Base-by-base conservation (phyloP, 2,113 vertebrate genomes). In the Thymallus thymallus region DNA sequence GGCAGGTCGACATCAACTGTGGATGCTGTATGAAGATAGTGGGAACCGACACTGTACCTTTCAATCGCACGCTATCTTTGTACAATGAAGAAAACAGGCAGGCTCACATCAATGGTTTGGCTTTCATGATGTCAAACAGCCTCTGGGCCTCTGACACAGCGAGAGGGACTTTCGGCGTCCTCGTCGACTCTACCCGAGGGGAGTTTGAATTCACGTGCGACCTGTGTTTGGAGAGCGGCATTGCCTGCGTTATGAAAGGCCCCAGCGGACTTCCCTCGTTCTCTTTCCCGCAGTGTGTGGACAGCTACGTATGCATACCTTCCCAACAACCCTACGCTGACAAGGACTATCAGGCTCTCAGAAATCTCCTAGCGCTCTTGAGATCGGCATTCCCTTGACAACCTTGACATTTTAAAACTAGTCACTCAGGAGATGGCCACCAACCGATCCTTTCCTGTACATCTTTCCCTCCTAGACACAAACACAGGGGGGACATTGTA, bases 1-100 rank as follows among this genome's bases (percentile, higher is more conserved):
- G 64, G 64, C 64, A n/a, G 24, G 64, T 66, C 64, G 29, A 41
- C 64, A 66, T 66, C 32, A 66, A 66, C 64, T 3, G 64, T 7
- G 30, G 26, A 32, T 66, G 26, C 29, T 66, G 13, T 66, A 35
- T 66, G 64, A 66, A 66, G 64, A 32, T 66, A 6, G 26, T 29
- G 13, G 64, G 64, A 2, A 66, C 64, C 26, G 64, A 66, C 29
- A 66, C 29, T 7, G 29, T 29, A 30, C 64, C 64, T 35, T 66
- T 66, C 29, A 32, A 16, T 32, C 64, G 64, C 26, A 66, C 24
- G 26, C 29, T 16, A 4, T 66, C 64, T 32, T 2, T 66, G 24
- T 32, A 66, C 30, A 16, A 51, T n/a, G n/a, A n/a, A n/a, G n/a
- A n/a, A n/a, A n/a, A n/a, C n/a, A n/a, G n/a, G n/a, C n/a, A n/a